Conservation (phyloP, 2,797 vertebrate species). For the Austrolebias charrua region DNA sequence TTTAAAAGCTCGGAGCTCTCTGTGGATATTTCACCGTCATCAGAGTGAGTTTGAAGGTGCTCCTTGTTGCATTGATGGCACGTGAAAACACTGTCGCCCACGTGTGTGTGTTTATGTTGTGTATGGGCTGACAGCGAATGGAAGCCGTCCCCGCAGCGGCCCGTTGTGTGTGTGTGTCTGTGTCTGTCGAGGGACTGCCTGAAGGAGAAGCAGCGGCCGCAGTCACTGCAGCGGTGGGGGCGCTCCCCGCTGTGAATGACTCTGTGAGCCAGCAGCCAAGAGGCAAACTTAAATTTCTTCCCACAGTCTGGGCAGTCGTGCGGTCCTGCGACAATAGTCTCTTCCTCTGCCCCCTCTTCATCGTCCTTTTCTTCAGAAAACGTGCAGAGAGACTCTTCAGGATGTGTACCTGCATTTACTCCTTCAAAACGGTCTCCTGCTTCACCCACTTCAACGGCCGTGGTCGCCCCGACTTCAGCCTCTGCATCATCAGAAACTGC, state of each 20-base stretch:
- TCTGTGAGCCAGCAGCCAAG: slow-evolving; percentile 73
- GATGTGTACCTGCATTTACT: not conserved
- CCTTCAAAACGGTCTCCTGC: slow-evolving; percentile 34
- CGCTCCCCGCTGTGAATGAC: slow-evolving; percentile 80
- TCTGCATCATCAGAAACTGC: slow-evolving; percentile 66
- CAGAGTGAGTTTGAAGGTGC: slow-evolving; percentile 60
- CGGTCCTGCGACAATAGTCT: slow-evolving; percentile 41
- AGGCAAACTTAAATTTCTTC: slow-evolving; percentile 78
- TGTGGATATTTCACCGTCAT: not conserved
- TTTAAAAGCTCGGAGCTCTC: not conserved
- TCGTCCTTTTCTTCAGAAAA: slow-evolving; percentile 12
- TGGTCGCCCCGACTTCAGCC: too few relatives aligned
- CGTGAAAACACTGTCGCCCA: slow-evolving; percentile 5
- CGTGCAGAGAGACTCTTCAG: not conserved
- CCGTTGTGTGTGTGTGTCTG: too few relatives aligned
- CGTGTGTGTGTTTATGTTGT: slow-evolving; percentile 54
- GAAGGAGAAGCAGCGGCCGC: slow-evolving; percentile 79
- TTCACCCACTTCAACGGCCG: slow-evolving; percentile 28
- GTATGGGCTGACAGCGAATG: too few relatives aligned
- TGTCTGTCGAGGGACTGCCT: slow-evolving; percentile 79
- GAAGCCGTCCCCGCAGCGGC: too few relatives aligned
- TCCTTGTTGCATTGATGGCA: slow-evolving; percentile 53
- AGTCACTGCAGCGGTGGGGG: slow-evolving; percentile 72
- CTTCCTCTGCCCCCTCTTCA: slow-evolving; percentile 6
- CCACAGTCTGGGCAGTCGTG: slow-evolving; percentile 77